Evolutionary conservation across 2,113 vertebrate genomes (phyloP), one percentile per base, ranked within the genome.

Genomic region (Andinoacara biseriatus): DNA sequence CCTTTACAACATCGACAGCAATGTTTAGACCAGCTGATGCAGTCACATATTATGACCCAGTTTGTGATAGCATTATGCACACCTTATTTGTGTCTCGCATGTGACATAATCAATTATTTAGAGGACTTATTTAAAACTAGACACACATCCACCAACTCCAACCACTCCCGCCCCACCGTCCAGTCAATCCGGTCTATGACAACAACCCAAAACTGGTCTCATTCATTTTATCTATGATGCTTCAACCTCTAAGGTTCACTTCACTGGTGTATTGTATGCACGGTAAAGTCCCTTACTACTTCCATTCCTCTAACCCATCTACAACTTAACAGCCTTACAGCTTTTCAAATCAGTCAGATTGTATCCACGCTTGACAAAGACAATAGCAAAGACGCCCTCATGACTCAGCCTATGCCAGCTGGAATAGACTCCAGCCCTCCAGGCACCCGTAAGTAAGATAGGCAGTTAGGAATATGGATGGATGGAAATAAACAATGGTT

Each of bases 61-160:
- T 54, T 52, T 59, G 46, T 59, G 67, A 74, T 49, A 13, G 60
- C 24, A 75, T 17, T n/a, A 11, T 60, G 24, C 56, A 33, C 38
- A 43, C 31, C 20, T 72, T 69, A 58, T 43, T 76, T 63, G 17
- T 57, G 46, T 62, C 72, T 8, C 58, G 72, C 69, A 85, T 54
- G 26, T 54, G 31, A 54, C 67, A 7, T 52, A 72, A 54, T 76
- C 18, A 58, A 87, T 78, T 82, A 86, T 87, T 87, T 18, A 77
- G 38, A 79, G 60, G 38, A 74, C 54, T 56, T 81, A 58, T 81
- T 69, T 61, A 65, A 81, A 87, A 67, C 74, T 56, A 75, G 67
- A 82, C n/a, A 26, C 29, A 78, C 85, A 83, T 78, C 83, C 75
- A 72, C 58, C 20, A 60, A 57, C 43, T 78, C 40, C 31, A 22